These are phyloP conservation scores for Cisticola juncidis DNA, from an alignment of 2,113 vertebrate genomes.

Conservation along the genomic window DNA sequence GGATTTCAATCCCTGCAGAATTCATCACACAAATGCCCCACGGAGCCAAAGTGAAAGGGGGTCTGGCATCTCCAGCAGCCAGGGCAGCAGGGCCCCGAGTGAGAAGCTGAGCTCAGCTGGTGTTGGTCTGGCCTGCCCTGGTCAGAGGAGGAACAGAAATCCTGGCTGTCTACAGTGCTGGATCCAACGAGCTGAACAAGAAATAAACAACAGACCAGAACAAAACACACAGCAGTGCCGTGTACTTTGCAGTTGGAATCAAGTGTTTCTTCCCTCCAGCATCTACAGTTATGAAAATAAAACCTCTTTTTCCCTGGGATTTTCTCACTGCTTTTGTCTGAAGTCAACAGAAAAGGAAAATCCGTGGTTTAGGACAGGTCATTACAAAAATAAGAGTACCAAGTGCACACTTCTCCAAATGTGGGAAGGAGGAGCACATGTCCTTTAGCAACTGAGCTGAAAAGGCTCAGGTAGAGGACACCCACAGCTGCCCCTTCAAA, in stretches of 20 bases:
- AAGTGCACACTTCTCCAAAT: neutral
- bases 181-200: slow-evolving; percentile 25
- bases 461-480: neutral
- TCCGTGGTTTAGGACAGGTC: neutral
- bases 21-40: neutral
- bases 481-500: neutral
- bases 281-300: slow-evolving; percentile 36
- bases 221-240: neutral
- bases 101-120: slow-evolving; percentile 3
- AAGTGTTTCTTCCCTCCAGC: slow-evolving; percentile 12
- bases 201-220: neutral
- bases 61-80: neutral
- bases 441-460: neutral
- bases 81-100: neutral
- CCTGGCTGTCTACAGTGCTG: neutral
- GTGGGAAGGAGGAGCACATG: neutral
- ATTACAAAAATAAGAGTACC: neutral
- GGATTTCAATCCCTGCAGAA: neutral
- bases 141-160: slow-evolving; percentile 29
- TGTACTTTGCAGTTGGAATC: neutral
- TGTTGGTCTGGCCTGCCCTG: slow-evolving; percentile 32
- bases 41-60: neutral
- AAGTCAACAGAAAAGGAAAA: slow-evolving; percentile 28
- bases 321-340: slow-evolving; percentile 37
- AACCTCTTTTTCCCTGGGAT: slow-evolving; percentile 35